Base-by-base conservation (phyloP, 2,797 vertebrate species). In the Rhinatrema bivittatum region DNA sequence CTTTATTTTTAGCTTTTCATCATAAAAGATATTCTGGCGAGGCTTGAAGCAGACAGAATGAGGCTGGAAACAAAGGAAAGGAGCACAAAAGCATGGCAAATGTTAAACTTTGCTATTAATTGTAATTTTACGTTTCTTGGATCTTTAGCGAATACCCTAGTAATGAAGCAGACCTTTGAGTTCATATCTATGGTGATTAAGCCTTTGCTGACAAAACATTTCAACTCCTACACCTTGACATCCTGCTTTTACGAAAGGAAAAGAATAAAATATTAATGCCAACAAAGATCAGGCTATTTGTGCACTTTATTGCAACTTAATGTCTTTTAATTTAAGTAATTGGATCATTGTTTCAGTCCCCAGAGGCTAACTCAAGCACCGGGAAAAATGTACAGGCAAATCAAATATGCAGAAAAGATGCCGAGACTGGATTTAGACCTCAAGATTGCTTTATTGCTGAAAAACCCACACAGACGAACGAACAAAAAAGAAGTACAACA, bases 121-220 rank as follows among this genome's bases (percentile, higher is more conserved):
- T n/a, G n/a, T 25, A 58, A 61, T 48, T 50, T 44, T 50, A 39
- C 26, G 54, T 58, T 67, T 62, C 15, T 44, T 68, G 62, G 18
- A 58, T 34, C 15, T 36, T 63, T 50, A 47, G 42, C 47, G 58
- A 65, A 59, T 19, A 31, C 1, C 3, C n/a, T 18, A 38, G 14
- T 62, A 70, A 76, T 33, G 56, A 74, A 58, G 26, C 3, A 61
- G 49, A 58, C 37, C 61, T 68, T 65, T 71, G 36, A 39, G 59
- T 65, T 73, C 48, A 14, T 51, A 68, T 25, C 33, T 53, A 15
- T 37, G 34, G 37, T 59, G 43, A 75, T 66, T 54, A 69, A 57
- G 45, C 40, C 50, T 77, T 62, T 68, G 48, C 45, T 68, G 59
- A 69, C 49, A 71, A 67, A 39, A 66, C 41, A 53, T 61, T 74